These are phyloP conservation scores for Carposina sasakii DNA, from an alignment of 1,140 invertebrate species.

Conservation along the genomic window DNA sequence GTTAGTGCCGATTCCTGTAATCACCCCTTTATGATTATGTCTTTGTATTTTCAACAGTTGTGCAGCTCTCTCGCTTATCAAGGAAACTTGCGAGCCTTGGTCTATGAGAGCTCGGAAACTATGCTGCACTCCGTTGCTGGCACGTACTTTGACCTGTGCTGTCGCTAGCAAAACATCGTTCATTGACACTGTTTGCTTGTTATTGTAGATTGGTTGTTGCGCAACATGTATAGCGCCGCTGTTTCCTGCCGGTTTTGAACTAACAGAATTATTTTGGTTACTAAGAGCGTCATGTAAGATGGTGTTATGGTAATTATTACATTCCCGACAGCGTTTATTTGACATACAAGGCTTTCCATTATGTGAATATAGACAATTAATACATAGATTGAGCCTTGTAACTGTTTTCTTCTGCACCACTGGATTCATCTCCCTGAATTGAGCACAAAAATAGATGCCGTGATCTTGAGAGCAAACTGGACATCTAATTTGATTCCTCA, in stretches of 20 bases:
- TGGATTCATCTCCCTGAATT: too few relatives aligned
- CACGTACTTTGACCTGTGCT: neutral
- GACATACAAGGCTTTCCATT: too few relatives aligned
- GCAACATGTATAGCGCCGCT: neutral
- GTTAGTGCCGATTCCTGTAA: neutral
- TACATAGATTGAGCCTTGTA: too few relatives aligned
- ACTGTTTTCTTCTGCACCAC: too few relatives aligned
- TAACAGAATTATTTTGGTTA: too few relatives aligned
- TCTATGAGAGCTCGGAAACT: slow-evolving; percentile 6
- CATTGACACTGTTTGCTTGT: neutral
- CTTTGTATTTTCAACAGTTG: neutral
- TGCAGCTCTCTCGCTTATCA: slow-evolving; percentile 2
- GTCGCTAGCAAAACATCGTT: neutral
- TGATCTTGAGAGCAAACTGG: too few relatives aligned
- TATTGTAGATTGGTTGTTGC: neutral
- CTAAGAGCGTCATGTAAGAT: neutral
- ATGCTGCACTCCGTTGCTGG: neutral
- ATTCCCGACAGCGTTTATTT: too few relatives aligned
- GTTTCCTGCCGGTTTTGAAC: too few relatives aligned
- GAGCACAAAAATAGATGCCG: too few relatives aligned
- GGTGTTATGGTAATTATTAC: neutral
- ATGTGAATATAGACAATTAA: too few relatives aligned
- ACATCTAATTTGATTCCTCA: too few relatives aligned
- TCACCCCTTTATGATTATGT: neutral
- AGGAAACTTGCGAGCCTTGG: slow-evolving; percentile 10